Evolutionary conservation across 1,140 invertebrate genomes (phyloP).

Genomic region (Andrena cerasifolii): DNA sequence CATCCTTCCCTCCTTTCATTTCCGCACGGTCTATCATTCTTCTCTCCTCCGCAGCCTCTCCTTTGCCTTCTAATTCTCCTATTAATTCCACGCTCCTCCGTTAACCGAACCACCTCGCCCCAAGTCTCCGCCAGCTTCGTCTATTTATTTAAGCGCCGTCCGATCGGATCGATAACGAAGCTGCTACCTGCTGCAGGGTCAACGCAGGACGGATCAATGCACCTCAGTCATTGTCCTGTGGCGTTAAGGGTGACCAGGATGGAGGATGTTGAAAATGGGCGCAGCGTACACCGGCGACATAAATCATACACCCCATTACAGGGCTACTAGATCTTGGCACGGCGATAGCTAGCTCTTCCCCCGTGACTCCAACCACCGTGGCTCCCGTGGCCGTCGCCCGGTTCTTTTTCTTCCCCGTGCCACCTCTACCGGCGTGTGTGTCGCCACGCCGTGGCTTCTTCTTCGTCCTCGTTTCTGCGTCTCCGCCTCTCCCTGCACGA

Average conservation of each 20-base stretch:
- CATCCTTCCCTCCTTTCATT: neutral
- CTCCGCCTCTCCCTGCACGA: neutral
- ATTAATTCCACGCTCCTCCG: constrained; percentile 22
- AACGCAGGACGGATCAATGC: constrained; percentile 62
- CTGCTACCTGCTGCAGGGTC: constrained; percentile 29
- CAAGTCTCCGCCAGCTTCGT: no score
- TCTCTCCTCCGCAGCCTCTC: neutral
- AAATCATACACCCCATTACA: constrained; percentile 80
- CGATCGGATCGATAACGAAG: neutral
- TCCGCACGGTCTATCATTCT: neutral
- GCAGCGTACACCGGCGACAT: constrained; percentile 68
- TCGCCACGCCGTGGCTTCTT: constrained; percentile 21
- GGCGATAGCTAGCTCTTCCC: constrained; percentile 70
- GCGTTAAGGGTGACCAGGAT: constrained; percentile 59
- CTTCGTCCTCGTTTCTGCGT: constrained; percentile 34
- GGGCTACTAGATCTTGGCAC: constrained; percentile 74
- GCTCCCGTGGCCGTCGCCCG: constrained; percentile 16
- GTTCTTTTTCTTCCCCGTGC: constrained; percentile 47
- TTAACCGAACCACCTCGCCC: no score
- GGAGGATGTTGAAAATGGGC: constrained; percentile 69
- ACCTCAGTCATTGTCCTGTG: constrained; percentile 69
- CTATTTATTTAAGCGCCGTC: neutral
- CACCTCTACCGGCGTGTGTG: constrained; percentile 19
- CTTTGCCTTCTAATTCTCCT: constrained; percentile 14
- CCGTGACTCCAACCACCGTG: constrained; percentile 21